Conservation (phyloP, 1,140 invertebrate species). For the Dreissena rostriformis region DNA sequence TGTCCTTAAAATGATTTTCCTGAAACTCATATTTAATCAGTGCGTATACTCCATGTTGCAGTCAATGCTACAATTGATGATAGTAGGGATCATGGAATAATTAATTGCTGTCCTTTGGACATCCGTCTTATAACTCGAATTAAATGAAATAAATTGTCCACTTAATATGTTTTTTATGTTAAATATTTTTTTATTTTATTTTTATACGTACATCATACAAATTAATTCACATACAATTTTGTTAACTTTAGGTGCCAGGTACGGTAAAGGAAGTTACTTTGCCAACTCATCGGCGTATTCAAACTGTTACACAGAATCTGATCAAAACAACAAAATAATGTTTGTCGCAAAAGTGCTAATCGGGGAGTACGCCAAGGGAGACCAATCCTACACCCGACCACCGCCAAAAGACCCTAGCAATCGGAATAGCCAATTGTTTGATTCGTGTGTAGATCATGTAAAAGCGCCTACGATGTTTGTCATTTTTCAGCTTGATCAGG, state of each 20-base stretch:
- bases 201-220: too few relatives aligned
- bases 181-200: too few relatives aligned
- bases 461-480: conserved; percentile 68
- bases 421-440: conserved; percentile 57
- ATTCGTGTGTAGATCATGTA: conserved; percentile 68
- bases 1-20: too few relatives aligned
- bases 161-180: too few relatives aligned
- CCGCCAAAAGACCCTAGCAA: conserved; percentile 57
- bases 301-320: conserved; percentile 50
- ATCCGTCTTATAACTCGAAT: too few relatives aligned
- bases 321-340: conserved; percentile 39
- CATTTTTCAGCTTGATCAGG: conserved; percentile 67
- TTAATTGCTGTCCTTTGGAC: too few relatives aligned
- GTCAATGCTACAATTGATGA: too few relatives aligned
- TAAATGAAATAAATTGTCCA: too few relatives aligned
- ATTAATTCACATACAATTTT: too few relatives aligned
- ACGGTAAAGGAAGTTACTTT: conserved; percentile 72
- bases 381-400: conserved; percentile 50
- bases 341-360: conserved; percentile 67
- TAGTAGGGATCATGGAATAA: too few relatives aligned
- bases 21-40: too few relatives aligned
- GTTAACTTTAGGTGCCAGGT: conserved; percentile 55
- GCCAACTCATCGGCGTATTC: conserved; percentile 61
- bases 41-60: too few relatives aligned
- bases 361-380: conserved; percentile 64